These are phyloP conservation scores for Lophotriccus pileatus DNA, from an alignment of 2,797 vertebrate species.

Conservation along the genomic window DNA sequence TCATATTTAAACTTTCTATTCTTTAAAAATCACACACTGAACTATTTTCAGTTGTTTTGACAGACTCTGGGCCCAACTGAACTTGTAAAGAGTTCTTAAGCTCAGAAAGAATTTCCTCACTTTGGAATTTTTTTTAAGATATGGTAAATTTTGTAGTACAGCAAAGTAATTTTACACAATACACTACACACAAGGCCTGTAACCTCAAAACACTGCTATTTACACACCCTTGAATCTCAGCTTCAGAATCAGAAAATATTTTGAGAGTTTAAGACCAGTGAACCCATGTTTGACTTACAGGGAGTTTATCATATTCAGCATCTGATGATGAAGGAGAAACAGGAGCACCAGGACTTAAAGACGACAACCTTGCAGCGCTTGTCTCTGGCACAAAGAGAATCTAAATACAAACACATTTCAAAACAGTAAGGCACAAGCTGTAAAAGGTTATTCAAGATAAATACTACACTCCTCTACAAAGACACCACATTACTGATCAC, in stretches of 20 bases:
- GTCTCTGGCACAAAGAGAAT: constrained; percentile 80
- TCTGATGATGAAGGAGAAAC: constrained; percentile 80
- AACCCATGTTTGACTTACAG: constrained; percentile 69
- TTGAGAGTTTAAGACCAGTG: neutral
- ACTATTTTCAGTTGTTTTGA: neutral
- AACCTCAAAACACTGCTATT: neutral
- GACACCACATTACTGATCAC: neutral
- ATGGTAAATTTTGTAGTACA: neutral
- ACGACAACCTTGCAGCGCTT: constrained; percentile 46
- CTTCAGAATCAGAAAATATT: neutral
- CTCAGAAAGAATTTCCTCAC: neutral
- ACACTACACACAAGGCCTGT: neutral
- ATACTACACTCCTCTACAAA: neutral
- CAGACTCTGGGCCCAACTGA: neutral
- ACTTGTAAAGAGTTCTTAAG: neutral
- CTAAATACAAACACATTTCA: constrained; percentile 41
- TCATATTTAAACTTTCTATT: neutral
- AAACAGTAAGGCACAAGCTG: neutral
- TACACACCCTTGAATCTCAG: neutral
- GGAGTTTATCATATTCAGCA: constrained; percentile 81
- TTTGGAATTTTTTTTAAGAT: neutral
- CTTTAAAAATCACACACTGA: neutral
- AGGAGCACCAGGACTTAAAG: constrained; percentile 68
- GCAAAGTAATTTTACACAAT: neutral
- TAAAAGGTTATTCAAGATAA: neutral